phyloP scores from a whole-genome alignment of 2,113 vertebrate genomes.

The Corythoichthys intestinalis region DNA sequence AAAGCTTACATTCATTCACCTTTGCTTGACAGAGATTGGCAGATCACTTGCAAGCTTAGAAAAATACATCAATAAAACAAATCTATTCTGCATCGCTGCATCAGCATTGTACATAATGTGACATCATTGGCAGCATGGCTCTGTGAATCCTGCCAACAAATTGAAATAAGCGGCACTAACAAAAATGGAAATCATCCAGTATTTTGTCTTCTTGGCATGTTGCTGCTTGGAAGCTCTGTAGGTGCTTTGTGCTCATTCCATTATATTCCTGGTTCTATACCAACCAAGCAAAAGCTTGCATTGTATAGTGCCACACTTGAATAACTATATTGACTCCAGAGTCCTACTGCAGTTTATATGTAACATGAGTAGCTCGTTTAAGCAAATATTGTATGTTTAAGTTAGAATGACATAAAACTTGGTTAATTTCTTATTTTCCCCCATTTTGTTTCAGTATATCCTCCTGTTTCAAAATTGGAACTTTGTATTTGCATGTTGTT shows the following conservation, averaged over 20 bases:
- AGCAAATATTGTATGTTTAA: too few relatives aligned
- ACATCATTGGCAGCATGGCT: background rate
- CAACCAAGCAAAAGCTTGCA: background rate
- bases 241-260: background rate
- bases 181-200: background rate
- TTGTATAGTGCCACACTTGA: background rate
- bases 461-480: too few relatives aligned
- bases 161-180: background rate
- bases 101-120: background rate
- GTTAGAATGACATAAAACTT: too few relatives aligned
- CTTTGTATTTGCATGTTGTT: too few relatives aligned
- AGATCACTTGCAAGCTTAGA: background rate
- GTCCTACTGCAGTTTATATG: too few relatives aligned
- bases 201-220: background rate
- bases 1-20: background rate
- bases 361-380: too few relatives aligned
- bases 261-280: background rate
- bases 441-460: too few relatives aligned
- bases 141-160: background rate
- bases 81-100: background rate
- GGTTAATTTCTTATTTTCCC: too few relatives aligned
- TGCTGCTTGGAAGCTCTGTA: background rate
- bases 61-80: background rate
- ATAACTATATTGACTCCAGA: too few relatives aligned
- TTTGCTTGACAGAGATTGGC: background rate